These are phyloP conservation scores for Callipepla californica DNA, from an alignment of 2,113 vertebrate species.

Conservation along the genomic window DNA sequence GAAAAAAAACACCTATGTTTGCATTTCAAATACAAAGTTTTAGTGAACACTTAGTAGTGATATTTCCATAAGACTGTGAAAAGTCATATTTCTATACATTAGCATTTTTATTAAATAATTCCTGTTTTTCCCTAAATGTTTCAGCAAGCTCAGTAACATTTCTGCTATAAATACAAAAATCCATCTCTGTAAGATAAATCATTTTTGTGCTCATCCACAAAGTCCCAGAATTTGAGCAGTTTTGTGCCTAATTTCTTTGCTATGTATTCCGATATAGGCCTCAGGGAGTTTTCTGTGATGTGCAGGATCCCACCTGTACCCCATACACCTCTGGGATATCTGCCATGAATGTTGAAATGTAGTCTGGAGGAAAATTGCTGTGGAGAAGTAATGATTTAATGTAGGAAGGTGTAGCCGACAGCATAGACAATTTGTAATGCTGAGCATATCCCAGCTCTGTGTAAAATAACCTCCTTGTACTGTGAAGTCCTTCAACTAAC, in stretches of 20 bases:
- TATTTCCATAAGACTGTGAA: neutral
- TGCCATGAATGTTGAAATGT: neutral
- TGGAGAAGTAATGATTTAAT: neutral
- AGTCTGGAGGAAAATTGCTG: neutral
- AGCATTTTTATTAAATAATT: neutral
- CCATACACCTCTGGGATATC: neutral
- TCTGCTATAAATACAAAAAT: neutral
- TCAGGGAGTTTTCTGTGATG: neutral
- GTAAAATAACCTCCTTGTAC: neutral
- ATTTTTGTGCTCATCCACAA: neutral
- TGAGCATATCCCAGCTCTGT: neutral
- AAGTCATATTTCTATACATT: neutral
- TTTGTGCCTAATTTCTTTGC: neutral
- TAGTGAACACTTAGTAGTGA: neutral
- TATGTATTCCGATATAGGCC: neutral
- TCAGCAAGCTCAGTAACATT: neutral
- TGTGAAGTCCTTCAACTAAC: neutral
- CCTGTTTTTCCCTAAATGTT: neutral
- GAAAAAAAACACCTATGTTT: neutral
- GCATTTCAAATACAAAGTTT: fast-evolving
- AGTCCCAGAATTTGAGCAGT: neutral
- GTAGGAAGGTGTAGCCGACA: neutral
- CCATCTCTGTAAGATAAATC: neutral
- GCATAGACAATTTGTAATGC: neutral
- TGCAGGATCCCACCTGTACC: neutral